Conservation (phyloP, 2,888 invertebrate genomes). For the Flexamia atlantica region DNA sequence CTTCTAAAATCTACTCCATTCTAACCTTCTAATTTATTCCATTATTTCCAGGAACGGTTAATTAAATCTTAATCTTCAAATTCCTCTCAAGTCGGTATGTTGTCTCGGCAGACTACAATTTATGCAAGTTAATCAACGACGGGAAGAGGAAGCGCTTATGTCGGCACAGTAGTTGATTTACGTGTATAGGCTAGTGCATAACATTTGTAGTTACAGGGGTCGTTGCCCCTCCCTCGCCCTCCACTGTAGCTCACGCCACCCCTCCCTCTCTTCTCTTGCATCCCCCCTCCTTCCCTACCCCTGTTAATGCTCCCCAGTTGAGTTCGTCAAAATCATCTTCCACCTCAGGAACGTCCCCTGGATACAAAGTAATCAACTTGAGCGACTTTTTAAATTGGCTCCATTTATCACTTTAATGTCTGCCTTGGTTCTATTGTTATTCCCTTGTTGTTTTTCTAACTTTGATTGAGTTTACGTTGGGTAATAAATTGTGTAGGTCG, state of each 20-base stretch:
- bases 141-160: neutral
- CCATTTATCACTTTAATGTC: conserved; percentile 23
- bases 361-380: conserved; percentile 8
- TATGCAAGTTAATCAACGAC: too few species aligned
- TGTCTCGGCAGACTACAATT: too few species aligned
- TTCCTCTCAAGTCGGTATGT: too few species aligned
- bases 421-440: conserved; percentile 16
- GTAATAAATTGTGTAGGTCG: neutral
- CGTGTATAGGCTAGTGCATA: too few species aligned
- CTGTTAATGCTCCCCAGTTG: neutral
- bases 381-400: conserved; percentile 15
- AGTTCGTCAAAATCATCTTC: conserved; percentile 13
- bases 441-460: neutral
- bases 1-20: too few species aligned
- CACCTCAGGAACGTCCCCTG: neutral
- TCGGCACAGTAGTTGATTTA: neutral
- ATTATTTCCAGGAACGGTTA: too few species aligned
- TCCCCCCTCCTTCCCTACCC: neutral
- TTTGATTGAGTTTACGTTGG: neutral
- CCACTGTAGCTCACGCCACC: neutral
- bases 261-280: neutral
- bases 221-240: neutral
- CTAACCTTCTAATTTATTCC: too few species aligned
- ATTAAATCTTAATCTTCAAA: too few species aligned
- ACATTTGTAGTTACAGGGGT: neutral